Evolutionary conservation across 2,797 vertebrate genomes (phyloP), one percentile per base, ranked within the genome.

Genomic region (Thripadectes ignobilis): DNA sequence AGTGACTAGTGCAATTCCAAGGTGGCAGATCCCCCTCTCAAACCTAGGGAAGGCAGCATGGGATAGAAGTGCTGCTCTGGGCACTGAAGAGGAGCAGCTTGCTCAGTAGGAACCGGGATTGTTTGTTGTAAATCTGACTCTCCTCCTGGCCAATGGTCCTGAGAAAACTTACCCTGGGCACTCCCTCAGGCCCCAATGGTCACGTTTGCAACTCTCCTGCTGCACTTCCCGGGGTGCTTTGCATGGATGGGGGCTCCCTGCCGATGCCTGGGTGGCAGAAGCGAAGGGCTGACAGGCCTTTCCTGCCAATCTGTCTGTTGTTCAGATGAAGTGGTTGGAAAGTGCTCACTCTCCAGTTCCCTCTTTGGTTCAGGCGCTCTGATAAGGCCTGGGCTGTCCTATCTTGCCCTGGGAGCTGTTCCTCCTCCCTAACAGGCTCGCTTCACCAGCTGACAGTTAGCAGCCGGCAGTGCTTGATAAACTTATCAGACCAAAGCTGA

Each of bases 381-480:
- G 98, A 98, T 98, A 98, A 98, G 91, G 62, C 95, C 18, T 38
- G 81, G 79, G 74, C 95, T 96, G 93, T 97, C 68, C 98, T 99
- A 99, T 99, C 98, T 98, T 83, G 77, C 83, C 41, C 90, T 61
- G 26, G 83, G 97, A 96, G 95, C 85, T 62, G 91, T 85, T 95
- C 97, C 71, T 88, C 96, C 87, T 71, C 85, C 97, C 80, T 41
- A 79, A 95, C 78, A 96, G 67, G 51, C 89, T 77, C 52, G 27
- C 97, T 98, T 98, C 87, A 96, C 97, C 14, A 6, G 96, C 97
- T 94, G 98, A 98, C 99, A 98, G 99, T 99, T 99, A 97, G 97
- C 97, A 98, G 96, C 98, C 97, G 96, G 95, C 95, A 85, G 67
- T 32, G 62, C 74, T 80, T 98, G 99, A 99, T 99, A 99, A 99